Base-by-base conservation (phyloP, 2,888 invertebrate species). In the Gnatocerus cornutus region DNA sequence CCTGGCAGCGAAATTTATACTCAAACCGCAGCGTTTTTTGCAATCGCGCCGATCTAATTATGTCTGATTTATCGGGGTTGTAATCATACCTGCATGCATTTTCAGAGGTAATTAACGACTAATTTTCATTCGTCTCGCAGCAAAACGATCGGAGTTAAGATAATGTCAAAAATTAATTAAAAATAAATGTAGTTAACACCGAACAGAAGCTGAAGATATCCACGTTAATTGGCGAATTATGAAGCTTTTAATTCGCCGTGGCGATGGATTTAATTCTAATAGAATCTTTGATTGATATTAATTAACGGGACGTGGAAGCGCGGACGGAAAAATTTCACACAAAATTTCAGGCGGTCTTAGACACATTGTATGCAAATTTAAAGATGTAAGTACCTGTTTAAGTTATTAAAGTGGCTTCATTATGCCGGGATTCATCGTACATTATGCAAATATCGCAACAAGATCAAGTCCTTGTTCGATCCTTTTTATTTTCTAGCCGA, bases 111-210 rank as follows among this genome's bases (percentile, higher is more conserved):
- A 61, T 61, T 61, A 61, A 33, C 14, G 14, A 61, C 46, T 61
- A 61, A 61, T 61, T 61, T 33, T 33, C 53, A 16, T 58, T 46
- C 58, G 45, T 58, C 27, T 27, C 43, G 14, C 37, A 21, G 39
- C 14, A 56, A 56, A 56, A 58, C 45, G 62, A 62, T 62, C 41
- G n/a, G 21, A 21, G 52, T 62, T 37, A 50, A 50, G 62, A 62
- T 62, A 62, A 30, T 52, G 62, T 62, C 62, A 52, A 41, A 62
- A 50, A 62, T 50, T 62, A 62, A 62, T 62, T 62, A 62, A 62
- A 62, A 62, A 29, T 58, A 33, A 61, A 50, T 41, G 52, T 41
- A 29, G 10, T 62, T 50, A 62, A 52, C 52, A 52, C 52, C 12
- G 9, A 37, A 29, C 50, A 62, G 50, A 33, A 52, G 39, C 46